A percentile compares a stretch with the other conserved stretches of the same genome.
Conservation (phyloP, 2,797 vertebrate genomes). For the Hypotaenidia philippensis region DNA sequence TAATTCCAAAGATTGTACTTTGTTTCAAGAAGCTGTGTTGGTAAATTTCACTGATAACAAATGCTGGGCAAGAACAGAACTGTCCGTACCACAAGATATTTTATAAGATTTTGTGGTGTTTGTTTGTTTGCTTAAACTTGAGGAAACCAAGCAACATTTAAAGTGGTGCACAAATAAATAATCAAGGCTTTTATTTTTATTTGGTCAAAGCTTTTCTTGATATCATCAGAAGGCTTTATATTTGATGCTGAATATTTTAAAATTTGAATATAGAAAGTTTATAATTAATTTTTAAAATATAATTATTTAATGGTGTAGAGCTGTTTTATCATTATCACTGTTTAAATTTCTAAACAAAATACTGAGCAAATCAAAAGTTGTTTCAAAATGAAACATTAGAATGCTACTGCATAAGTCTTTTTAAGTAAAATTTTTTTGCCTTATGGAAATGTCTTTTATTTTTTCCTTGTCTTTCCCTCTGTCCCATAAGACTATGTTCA, state of each 20-base stretch:
- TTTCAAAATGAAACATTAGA: background rate
- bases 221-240: background rate
- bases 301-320: background rate
- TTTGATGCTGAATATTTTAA: background rate
- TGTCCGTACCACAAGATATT: background rate
- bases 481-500: background rate
- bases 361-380: background rate
- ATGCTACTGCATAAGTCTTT: fast-evolving
- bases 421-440: background rate
- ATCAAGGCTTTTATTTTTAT: background rate
- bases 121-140: background rate
- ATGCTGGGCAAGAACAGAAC: background rate
- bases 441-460: background rate
- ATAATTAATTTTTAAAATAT: background rate
- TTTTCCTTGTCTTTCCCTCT: background rate
- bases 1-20: background rate
- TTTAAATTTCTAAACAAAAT: background rate
- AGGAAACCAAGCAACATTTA: background rate
- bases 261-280: background rate
- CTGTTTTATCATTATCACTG: background rate
- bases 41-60: background rate
- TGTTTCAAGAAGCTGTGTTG: background rate
- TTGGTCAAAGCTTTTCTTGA: background rate
- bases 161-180: background rate
- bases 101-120: background rate